phyloP scores from a whole-genome alignment of 2,888 invertebrate species.

The Andrena camellia region DNA sequence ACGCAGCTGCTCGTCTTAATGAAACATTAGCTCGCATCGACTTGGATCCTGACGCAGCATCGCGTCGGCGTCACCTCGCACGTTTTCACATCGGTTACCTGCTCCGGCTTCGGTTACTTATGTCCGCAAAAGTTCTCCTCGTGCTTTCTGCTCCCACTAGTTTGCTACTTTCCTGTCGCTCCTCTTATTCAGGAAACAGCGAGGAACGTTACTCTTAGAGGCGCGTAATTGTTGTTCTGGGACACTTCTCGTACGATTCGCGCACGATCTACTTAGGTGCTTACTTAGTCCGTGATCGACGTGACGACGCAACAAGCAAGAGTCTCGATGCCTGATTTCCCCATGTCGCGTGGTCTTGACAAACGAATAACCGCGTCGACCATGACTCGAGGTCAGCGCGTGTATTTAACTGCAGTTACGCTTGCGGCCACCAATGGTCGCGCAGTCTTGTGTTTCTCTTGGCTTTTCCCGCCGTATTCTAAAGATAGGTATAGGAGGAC shows the following conservation, averaged over 20 bases:
- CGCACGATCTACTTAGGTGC: slow-evolving; percentile 56
- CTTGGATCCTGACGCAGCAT: slow-evolving; percentile 65
- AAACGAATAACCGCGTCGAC: slow-evolving; percentile 6
- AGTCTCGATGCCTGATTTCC: background rate
- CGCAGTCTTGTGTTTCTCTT: background rate
- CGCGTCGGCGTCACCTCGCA: slow-evolving; percentile 2
- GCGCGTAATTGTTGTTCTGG: slow-evolving; percentile 70
- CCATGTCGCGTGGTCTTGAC: background rate
- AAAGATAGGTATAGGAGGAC: background rate
- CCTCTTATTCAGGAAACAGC: background rate
- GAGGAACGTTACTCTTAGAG: slow-evolving; percentile 61
- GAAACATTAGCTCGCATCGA: slow-evolving; percentile 84
- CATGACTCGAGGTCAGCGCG: slow-evolving; percentile 41
- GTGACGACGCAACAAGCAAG: slow-evolving; percentile 27
- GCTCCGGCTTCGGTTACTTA: background rate
- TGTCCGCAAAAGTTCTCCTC: background rate
- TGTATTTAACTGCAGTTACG: slow-evolving; percentile 37
- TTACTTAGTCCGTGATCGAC: slow-evolving; percentile 38
- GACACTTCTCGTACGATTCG: slow-evolving; percentile 50
- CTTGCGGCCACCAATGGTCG: background rate
- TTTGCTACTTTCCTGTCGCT: background rate
- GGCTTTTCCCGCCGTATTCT: background rate
- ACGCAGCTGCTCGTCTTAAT: slow-evolving; percentile 84
- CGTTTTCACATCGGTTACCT: slow-evolving; percentile 42
- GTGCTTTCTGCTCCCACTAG: background rate